phyloP scores from a whole-genome alignment of 1,140 invertebrate species.

The Anastrepha obliqua region DNA sequence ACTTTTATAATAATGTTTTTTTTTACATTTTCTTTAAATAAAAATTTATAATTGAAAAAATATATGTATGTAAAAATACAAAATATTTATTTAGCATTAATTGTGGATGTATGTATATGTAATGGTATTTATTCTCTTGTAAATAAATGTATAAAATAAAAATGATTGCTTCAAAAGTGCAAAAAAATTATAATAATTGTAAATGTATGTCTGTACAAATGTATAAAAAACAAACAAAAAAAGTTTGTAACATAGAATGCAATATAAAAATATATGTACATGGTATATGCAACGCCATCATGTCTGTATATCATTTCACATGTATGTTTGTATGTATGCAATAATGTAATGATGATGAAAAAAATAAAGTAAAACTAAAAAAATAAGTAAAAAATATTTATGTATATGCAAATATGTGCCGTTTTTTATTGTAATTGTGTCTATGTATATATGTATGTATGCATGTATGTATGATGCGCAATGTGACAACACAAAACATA shows the following conservation, averaged over 20 bases:
- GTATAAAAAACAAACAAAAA: slow-evolving; percentile 6
- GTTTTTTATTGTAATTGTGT: no score
- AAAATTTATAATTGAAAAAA: slow-evolving; percentile 50
- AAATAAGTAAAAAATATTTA: slow-evolving; percentile 51
- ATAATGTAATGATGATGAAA: slow-evolving; percentile 33
- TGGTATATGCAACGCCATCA: not conserved
- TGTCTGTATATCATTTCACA: not conserved
- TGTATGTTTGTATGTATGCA: not conserved
- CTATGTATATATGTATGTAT: not conserved
- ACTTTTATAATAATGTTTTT: slow-evolving; percentile 55
- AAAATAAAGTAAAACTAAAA: slow-evolving; percentile 58
- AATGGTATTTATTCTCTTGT: slow-evolving; percentile 55
- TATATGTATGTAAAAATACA: slow-evolving; percentile 53
- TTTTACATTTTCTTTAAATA: slow-evolving; percentile 52
- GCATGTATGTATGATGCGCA: not conserved
- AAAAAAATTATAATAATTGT: not conserved
- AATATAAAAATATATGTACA: slow-evolving; percentile 3
- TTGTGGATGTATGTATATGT: slow-evolving; percentile 39
- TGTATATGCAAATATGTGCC: not conserved
- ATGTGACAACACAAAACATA: not conserved
- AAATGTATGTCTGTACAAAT: not conserved
- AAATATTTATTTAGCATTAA: slow-evolving; percentile 42
- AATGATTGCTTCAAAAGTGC: not conserved
- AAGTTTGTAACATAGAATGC: not conserved
- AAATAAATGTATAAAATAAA: slow-evolving; percentile 54